Base-by-base conservation (phyloP, 2,113 vertebrate genomes). In the Hemicordylus capensis region DNA sequence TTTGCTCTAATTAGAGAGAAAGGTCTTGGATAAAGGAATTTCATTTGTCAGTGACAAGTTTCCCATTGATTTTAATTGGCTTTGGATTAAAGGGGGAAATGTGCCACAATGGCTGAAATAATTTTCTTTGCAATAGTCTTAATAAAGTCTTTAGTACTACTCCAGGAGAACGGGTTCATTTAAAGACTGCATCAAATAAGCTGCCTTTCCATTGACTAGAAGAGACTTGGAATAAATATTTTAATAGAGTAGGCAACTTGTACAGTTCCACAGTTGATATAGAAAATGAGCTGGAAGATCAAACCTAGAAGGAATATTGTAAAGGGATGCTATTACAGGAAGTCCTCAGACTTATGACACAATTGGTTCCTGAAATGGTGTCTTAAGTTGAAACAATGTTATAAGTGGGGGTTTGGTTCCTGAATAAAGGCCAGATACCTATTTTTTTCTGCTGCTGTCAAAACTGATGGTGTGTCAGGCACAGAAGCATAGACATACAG, bases 1-100 rank as follows among this genome's bases (percentile, higher is more conserved):
- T 91, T 46, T 87, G 64, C 20, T 86, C 54, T 70, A 77, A 75
- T 14, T 26, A 79, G 37, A 3, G 54, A 82, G 46, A 31, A 10
- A 80, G 66, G 4, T 22, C n/a, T 64, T 34, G 15, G 67, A 67
- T 81, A 56, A 83, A 81, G 31, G 84, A 73, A n/a, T 87, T 64
- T 80, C 26, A 59, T 88, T 85, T 75, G 51, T 87, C 69, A 70
- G 76, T 51, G 59, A 19, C 34, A 81, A 87, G 56, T 76, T 79
- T 72, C 39, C 56, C 61, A 69, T 69, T 77, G 75, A 84, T 84
- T 76, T 84, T 56, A 84, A 84, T 67, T 84, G 28, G 63, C 20
- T 76, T 67, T 84, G 83, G 66, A 77, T 77, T 34, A 83, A 58
- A 77, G 63, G 15, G 54, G 34, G 37, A 56, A 76, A 56, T 22